phyloP scores from a whole-genome alignment of 2,888 invertebrate species.

The Synergus japonicus region DNA sequence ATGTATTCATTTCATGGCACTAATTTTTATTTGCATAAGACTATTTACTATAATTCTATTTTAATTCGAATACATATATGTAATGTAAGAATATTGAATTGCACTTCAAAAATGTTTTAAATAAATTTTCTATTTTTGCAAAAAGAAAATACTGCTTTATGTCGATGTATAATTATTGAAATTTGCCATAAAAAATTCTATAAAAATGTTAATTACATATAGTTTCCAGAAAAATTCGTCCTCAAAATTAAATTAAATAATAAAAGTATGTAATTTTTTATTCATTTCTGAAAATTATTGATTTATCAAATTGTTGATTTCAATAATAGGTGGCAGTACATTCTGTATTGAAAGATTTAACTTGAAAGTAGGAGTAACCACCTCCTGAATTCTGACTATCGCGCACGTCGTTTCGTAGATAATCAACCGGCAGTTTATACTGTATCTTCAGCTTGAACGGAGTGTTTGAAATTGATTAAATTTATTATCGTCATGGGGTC shows the following conservation, averaged over 20 bases:
- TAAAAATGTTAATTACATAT: background rate
- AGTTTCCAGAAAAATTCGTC: background rate
- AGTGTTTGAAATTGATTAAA: slow-evolving; percentile 30
- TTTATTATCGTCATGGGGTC: slow-evolving; percentile 61
- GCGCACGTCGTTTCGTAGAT: slow-evolving; percentile 54
- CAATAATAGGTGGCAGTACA: slow-evolving; percentile 34
- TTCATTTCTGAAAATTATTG: background rate
- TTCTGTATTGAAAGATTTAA: slow-evolving; percentile 15
- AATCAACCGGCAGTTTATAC: slow-evolving; percentile 62
- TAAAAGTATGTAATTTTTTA: background rate
- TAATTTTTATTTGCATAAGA: too few species aligned
- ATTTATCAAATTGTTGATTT: background rate
- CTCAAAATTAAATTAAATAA: background rate
- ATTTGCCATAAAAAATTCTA: background rate
- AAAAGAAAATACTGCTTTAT: too few species aligned
- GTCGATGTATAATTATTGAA: background rate
- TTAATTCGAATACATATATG: too few species aligned
- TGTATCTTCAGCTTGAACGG: slow-evolving; percentile 58
- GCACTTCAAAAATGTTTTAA: too few species aligned
- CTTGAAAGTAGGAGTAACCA: slow-evolving; percentile 48
- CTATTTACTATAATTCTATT: background rate
- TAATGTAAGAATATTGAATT: too few species aligned
- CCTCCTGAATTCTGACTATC: slow-evolving; percentile 35
- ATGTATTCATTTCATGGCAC: background rate
- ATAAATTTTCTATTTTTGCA: too few species aligned